Evolutionary conservation across 2,797 vertebrate species (phyloP), one percentile per base, ranked within the genome.

Genomic region (Cynodonichthys magdalenae): DNA sequence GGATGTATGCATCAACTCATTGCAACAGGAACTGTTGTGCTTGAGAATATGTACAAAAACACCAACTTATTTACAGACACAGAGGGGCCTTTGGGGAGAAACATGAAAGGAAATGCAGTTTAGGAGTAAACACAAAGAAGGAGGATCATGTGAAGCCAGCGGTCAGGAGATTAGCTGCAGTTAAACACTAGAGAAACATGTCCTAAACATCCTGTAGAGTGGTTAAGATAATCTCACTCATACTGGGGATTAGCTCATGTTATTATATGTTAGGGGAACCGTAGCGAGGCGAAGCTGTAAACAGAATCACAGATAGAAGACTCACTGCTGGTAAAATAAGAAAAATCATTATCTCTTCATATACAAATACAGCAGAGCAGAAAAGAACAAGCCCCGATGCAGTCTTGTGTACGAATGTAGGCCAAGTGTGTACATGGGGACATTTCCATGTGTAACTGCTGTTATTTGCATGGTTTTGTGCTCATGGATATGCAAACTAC

Each of bases 111-210:
- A 83, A 67, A 76, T 64, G 47, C 51, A 71, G 67, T 75, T 68
- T 44, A 66, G 71, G 76, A 68, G 79, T 76, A 81, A 88, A 88
- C 82, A 85, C 59, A 54, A 52, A 71, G 76, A 73, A 71, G 71
- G 77, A 77, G 82, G 81, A 80, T 84, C 83, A 73, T 63, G 48
- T 61, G 74, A 88, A 89, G 47, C 76, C 77, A 81, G 71, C 73
- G 74, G 80, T 90, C 63, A 52, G 44, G 61, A 90, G 88, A 91
- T 92, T 91, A 90, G 80, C 74, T 66, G 62, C 29, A 51, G 83
- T 87, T 89, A 85, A 88, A 88, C 86, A 87, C 74, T 83, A 72
- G 69, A 85, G 74, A 87, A 81, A 86, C 86, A 79, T 82, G 83
- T 57, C 81, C 69, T 82, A 82, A 87, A 87, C 73, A 66, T 77